phyloP scores from a whole-genome alignment of 2,888 invertebrate species.

The Morpho achilles region DNA sequence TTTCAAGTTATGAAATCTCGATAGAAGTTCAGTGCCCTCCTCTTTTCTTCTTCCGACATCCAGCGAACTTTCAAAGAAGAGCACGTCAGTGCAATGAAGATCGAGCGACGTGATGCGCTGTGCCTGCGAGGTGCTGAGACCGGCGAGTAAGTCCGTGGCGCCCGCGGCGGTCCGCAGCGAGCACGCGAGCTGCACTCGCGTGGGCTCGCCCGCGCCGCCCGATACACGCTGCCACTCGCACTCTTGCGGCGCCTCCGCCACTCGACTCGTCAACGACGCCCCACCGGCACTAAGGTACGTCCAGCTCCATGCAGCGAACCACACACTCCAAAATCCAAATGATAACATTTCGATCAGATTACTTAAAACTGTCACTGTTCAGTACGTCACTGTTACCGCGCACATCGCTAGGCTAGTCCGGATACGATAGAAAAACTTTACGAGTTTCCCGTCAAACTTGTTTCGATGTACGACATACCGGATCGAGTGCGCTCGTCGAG shows the following conservation, averaged over 20 bases:
- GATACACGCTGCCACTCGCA: slow-evolving; percentile 84
- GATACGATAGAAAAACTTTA: slow-evolving; percentile 70
- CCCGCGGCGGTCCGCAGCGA: slow-evolving; percentile 83
- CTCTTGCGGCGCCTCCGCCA: slow-evolving; percentile 84
- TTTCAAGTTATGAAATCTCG: slow-evolving; percentile 81
- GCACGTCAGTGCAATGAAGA: slow-evolving; percentile 85
- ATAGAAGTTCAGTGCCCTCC: slow-evolving; percentile 77
- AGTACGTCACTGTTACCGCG: slow-evolving; percentile 67
- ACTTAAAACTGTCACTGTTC: slow-evolving; percentile 73
- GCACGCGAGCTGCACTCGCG: slow-evolving; percentile 81
- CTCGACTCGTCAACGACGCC: slow-evolving; percentile 71
- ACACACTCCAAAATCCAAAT: slow-evolving; percentile 66
- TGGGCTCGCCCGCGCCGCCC: slow-evolving; percentile 73
- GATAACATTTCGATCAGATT: slow-evolving; percentile 69
- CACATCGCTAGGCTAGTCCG: slow-evolving; percentile 69
- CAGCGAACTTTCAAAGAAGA: slow-evolving; percentile 85
- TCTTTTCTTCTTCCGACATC: slow-evolving; percentile 78
- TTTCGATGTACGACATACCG: slow-evolving; percentile 75
- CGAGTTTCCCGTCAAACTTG: slow-evolving; percentile 78
- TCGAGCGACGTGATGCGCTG: slow-evolving; percentile 84
- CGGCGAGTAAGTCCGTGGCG: slow-evolving; percentile 81
- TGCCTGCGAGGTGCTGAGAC: slow-evolving; percentile 81
- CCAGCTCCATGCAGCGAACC: slow-evolving; percentile 63
- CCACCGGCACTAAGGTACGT: slow-evolving; percentile 57
- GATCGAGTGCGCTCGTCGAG: slow-evolving; percentile 46